These are phyloP conservation scores for Dryoscopus gambensis DNA, from an alignment of 2,113 vertebrate genomes.

Conservation along the genomic window DNA sequence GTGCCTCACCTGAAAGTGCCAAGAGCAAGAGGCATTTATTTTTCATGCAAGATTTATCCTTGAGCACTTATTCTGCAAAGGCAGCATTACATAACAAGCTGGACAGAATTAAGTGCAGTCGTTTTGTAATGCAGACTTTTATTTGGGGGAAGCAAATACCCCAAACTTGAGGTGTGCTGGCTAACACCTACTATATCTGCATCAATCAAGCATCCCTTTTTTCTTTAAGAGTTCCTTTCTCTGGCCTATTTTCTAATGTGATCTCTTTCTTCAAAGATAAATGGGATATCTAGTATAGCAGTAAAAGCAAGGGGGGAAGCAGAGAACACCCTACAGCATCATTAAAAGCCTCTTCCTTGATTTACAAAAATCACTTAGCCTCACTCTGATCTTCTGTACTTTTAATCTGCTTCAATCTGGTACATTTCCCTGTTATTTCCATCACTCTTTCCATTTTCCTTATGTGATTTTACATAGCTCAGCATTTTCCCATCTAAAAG, in stretches of 20 bases:
- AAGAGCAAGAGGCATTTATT: constrained; percentile 37
- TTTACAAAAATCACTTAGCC: background rate
- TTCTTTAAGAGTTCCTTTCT: background rate
- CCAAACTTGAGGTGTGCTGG: background rate
- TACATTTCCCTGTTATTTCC: background rate
- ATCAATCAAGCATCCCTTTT: background rate
- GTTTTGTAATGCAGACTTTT: background rate
- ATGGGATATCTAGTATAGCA: background rate
- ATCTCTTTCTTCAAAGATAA: background rate
- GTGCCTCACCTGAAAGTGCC: constrained; percentile 33
- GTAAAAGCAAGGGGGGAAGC: background rate
- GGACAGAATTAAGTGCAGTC: background rate
- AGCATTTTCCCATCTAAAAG: background rate
- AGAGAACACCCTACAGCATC: background rate
- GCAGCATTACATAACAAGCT: background rate
- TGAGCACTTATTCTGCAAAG: constrained; percentile 24
- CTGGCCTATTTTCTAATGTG: background rate
- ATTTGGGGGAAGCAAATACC: background rate
- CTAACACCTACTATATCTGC: background rate
- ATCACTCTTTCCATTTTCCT: background rate
- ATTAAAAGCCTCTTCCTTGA: background rate
- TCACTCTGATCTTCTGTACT: background rate
- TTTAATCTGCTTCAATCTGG: background rate
- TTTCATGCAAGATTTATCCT: constrained; percentile 34
- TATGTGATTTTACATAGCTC: background rate